A percentile compares a stretch with the other conserved stretches of the same genome.
Evolutionary conservation across 2,888 invertebrate species (phyloP).

Genomic region (Spodoptera exigua): DNA sequence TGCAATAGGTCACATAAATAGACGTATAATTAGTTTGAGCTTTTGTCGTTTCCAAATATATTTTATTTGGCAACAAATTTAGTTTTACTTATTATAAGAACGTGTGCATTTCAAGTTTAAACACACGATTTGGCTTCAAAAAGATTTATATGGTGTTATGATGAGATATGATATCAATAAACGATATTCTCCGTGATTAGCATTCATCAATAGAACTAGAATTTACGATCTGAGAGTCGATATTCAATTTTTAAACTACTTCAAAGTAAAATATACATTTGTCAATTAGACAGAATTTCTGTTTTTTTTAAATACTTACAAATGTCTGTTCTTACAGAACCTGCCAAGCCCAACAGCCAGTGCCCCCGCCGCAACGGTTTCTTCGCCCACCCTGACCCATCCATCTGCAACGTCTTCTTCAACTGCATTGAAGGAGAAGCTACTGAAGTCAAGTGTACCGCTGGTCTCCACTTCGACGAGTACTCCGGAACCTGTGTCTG

Average conservation of each 20-base stretch:
- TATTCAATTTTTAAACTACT: not conserved
- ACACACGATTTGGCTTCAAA: too few species aligned
- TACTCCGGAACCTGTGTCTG: constrained; percentile 96
- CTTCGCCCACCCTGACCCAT: constrained; percentile 96
- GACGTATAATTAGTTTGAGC: constrained; percentile 4
- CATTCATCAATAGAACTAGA: too few species aligned
- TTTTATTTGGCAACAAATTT: too few species aligned
- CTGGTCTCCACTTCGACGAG: constrained; percentile 96
- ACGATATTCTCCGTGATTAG: too few species aligned
- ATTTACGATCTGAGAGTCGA: too few species aligned
- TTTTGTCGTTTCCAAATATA: not conserved
- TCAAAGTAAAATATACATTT: too few species aligned
- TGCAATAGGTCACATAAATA: constrained; percentile 50
- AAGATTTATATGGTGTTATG: too few species aligned
- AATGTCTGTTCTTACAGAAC: constrained; percentile 87
- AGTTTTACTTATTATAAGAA: too few species aligned
- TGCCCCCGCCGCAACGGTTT: constrained; percentile 97
- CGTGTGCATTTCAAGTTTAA: too few species aligned
- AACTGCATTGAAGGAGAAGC: constrained; percentile 96
- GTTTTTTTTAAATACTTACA: constrained; percentile 3
- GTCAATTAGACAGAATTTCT: too few species aligned
- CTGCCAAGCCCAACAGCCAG: constrained; percentile 91
- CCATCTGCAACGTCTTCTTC: constrained; percentile 95
- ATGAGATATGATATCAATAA: too few species aligned
- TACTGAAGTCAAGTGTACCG: constrained; percentile 94